Percentiles rank a stretch among this genome's conserved stretches.
Conservation (phyloP, 2,888 invertebrate species). For the Eupeodes latifasciatus region DNA sequence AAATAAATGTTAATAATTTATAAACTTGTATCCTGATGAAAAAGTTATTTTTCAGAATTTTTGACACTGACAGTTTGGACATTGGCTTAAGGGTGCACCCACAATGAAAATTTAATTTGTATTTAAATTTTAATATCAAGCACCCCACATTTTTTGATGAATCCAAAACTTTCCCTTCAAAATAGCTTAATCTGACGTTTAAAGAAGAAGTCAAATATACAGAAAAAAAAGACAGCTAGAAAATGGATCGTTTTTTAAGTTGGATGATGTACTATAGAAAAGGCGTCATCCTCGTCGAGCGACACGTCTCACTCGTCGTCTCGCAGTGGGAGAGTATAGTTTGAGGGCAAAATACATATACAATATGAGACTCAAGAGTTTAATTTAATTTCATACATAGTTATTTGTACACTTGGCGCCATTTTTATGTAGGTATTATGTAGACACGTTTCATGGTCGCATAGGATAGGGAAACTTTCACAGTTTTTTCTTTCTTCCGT, state of each 20-base stretch:
- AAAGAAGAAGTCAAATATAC: slow-evolving; percentile 2
- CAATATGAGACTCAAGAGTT: slow-evolving; percentile 25
- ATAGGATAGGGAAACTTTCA: slow-evolving; percentile 30
- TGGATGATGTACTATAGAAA: no score
- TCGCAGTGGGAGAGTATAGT: not conserved
- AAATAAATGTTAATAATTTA: no score
- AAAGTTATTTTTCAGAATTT: no score
- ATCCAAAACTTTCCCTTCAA: not conserved
- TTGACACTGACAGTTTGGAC: no score
- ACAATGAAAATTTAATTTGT: no score
- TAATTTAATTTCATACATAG: slow-evolving; percentile 65
- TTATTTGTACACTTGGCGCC: slow-evolving; percentile 57
- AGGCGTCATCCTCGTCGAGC: not conserved
- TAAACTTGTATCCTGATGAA: no score
- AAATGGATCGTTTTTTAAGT: slow-evolving; percentile 42
- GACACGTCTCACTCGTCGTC: not conserved
- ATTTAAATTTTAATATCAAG: no score
- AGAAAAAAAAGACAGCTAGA: slow-evolving; percentile 9
- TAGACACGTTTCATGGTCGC: slow-evolving; percentile 56
- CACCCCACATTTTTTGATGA: not conserved
- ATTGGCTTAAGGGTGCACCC: no score
- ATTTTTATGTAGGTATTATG: slow-evolving; percentile 47
- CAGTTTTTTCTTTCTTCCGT: not conserved
- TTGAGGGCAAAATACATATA: not conserved
- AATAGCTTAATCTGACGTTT: not conserved